Conservation (phyloP, 1,140 invertebrate species). For the Anastatus disparis region DNA sequence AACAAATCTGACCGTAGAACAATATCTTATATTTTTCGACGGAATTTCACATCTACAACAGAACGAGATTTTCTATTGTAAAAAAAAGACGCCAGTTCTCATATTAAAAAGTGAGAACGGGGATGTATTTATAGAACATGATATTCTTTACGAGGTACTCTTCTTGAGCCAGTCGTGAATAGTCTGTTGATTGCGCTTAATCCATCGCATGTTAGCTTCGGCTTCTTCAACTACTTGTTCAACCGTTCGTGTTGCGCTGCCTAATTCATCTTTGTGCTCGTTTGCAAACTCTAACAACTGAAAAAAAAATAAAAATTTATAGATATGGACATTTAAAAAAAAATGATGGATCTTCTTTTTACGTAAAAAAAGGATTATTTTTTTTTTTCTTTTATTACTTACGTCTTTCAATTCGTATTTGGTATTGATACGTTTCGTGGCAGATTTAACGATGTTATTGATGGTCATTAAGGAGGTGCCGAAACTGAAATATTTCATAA, state of each 20-base stretch:
- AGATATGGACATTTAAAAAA: too few relatives aligned
- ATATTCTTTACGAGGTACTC: slow-evolving; percentile 51
- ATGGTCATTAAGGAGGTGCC: slow-evolving; percentile 76
- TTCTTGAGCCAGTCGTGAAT: slow-evolving; percentile 78
- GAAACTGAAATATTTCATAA: slow-evolving; percentile 75
- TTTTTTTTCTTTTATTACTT: slow-evolving; percentile 51
- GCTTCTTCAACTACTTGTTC: slow-evolving; percentile 83
- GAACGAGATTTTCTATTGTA: too few relatives aligned
- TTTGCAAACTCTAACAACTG: slow-evolving; percentile 75
- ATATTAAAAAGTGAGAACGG: too few relatives aligned
- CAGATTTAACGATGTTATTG: slow-evolving; percentile 78
- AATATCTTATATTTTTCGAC: too few relatives aligned
- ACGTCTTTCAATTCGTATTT: slow-evolving; percentile 81
- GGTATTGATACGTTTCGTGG: slow-evolving; percentile 78
- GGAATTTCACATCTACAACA: too few relatives aligned
- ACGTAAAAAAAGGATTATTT: slow-evolving; percentile 5
- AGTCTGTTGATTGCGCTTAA: slow-evolving; percentile 76
- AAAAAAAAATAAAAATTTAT: slow-evolving; percentile 40
- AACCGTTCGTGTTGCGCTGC: slow-evolving; percentile 73
- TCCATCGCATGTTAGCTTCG: slow-evolving; percentile 84
- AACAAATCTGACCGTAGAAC: too few relatives aligned
- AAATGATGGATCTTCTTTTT: too few relatives aligned
- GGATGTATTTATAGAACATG: too few relatives aligned
- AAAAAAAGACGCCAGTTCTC: too few relatives aligned
- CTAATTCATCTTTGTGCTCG: slow-evolving; percentile 71